Percentiles rank a stretch among this genome's conserved stretches.
Evolutionary conservation across 2,113 vertebrate genomes (phyloP).

Genomic region (Ramphastos sulfuratus): DNA sequence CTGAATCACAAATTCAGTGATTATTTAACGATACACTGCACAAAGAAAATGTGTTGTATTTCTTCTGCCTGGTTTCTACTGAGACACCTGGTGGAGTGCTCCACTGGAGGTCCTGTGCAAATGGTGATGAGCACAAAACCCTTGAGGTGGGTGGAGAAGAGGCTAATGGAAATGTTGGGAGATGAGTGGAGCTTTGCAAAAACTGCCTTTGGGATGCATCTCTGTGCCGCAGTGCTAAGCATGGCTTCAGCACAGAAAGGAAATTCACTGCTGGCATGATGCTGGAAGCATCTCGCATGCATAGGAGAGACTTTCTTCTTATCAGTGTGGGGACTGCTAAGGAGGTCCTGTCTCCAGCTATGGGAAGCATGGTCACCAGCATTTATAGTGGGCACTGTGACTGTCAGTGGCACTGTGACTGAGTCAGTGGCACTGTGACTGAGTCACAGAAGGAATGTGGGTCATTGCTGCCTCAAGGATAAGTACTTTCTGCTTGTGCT

Average conservation of each 20-base stretch:
- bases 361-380: neutral
- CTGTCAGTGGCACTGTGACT: too few relatives aligned
- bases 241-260: neutral
- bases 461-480: rapidly evolving
- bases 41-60: neutral
- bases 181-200: neutral
- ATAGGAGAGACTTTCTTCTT: neutral
- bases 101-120: rapidly evolving
- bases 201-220: neutral
- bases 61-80: neutral
- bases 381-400: neutral
- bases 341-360: neutral
- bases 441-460: neutral
- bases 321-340: neutral
- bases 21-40: neutral
- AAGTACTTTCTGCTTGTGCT: neutral
- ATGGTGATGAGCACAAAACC: neutral
- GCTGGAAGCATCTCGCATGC: neutral
- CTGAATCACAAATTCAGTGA: neutral
- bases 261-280: neutral
- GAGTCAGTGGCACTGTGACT: neutral
- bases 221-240: neutral
- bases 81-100: neutral
- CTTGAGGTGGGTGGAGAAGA: neutral
- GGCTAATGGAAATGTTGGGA: neutral